Evolutionary conservation across 1,140 invertebrate genomes (phyloP).

Genomic region (Plectrocnemia conspersa): DNA sequence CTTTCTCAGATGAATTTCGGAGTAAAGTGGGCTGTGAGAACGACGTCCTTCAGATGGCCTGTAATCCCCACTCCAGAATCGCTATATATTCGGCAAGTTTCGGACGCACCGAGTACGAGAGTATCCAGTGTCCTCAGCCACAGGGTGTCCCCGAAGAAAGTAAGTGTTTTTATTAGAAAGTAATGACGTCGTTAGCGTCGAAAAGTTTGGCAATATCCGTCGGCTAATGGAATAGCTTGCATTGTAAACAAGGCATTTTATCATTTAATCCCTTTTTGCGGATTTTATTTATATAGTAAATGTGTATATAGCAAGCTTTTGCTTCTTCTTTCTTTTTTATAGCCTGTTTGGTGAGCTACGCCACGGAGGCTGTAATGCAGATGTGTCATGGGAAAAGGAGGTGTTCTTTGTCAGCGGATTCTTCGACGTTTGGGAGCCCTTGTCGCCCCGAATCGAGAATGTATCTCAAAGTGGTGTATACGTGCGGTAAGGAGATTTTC

Average conservation of each 20-base stretch:
- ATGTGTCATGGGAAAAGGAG: constrained; percentile 82
- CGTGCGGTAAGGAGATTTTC: constrained; percentile 82
- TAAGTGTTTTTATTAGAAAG: constrained; percentile 50
- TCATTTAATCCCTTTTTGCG: too few relatives aligned
- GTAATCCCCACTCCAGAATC: constrained; percentile 76
- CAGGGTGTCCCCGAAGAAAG: constrained; percentile 82
- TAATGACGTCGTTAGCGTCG: not conserved
- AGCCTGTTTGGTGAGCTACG: constrained; percentile 84
- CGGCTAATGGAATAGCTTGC: too few relatives aligned
- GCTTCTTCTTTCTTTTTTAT: constrained; percentile 38
- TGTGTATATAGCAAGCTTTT: too few relatives aligned
- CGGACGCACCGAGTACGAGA: constrained; percentile 82
- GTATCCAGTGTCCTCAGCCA: constrained; percentile 81
- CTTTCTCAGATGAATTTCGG: constrained; percentile 78
- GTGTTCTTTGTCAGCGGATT: constrained; percentile 76
- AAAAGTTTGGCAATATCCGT: not conserved
- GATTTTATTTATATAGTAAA: too few relatives aligned
- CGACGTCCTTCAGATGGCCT: constrained; percentile 75
- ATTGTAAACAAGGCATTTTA: too few relatives aligned
- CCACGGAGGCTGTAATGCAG: constrained; percentile 83
- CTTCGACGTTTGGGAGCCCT: constrained; percentile 80
- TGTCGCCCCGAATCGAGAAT: constrained; percentile 77
- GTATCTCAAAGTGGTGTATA: constrained; percentile 89
- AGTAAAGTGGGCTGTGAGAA: constrained; percentile 89
- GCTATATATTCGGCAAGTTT: constrained; percentile 88